Evolutionary conservation across 2,888 invertebrate genomes (phyloP), one percentile per base, ranked within the genome.

Genomic region (Biston stratarius): DNA sequence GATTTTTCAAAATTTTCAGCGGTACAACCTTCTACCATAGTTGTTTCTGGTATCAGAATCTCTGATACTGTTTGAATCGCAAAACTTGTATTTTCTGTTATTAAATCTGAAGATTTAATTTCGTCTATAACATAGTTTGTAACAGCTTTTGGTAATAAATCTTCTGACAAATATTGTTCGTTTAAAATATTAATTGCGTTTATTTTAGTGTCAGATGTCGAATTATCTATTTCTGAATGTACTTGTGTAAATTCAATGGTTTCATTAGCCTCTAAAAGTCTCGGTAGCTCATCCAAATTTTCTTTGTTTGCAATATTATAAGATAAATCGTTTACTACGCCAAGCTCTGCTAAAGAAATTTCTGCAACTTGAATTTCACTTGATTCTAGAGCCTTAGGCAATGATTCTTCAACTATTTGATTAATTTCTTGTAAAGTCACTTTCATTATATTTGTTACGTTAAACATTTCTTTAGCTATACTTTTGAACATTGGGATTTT

Each of bases 401-500:
- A 38, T 0, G 34, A n/a, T 33, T 45, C 11, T 15, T 61, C 52
- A 14, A 6, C 15, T 7, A 15, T 0, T 10, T 66, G 49, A 51
- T 64, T 58, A 52, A 34, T 14, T 45, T 61, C 53, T 42, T 65
- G 40, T 15, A 75, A 61, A 34, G 55, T 15, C 0, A 14, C 62
- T 68, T 81, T 80, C 0, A 84, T 69, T 9, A 62, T 65, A 56
- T 78, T 75, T 12, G 81, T 82, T 2, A 82, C 62, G 38, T 70
- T 65, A 15, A 78, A 72, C 0, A 92, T 63, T 60, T 83, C 64
- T 8, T 58, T 44, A 5, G 90, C 80, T 61, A 91, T 75, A 64
- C 83, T 78, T 82, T 85, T 89, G 48, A 89, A 91, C 47, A 92
- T 83, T 1, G 92, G 92, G 72, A 94, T 89, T 79, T 94, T 94